phyloP scores from a whole-genome alignment of 2,888 invertebrate genomes.

The Marronus borbonicus region DNA sequence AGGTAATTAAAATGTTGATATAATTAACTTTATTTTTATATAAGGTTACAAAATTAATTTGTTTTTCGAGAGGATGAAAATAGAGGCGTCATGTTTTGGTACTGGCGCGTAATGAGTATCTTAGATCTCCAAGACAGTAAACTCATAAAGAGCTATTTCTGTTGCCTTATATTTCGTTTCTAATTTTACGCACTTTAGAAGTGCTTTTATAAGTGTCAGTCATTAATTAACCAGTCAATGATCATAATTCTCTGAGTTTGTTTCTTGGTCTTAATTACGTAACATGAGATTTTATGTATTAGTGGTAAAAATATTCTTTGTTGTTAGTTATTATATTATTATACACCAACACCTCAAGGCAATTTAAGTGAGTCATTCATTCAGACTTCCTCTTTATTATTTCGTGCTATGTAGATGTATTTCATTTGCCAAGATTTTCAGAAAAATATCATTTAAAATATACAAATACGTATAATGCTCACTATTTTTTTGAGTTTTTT shows the following conservation, averaged over 20 bases:
- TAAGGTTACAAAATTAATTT: no score
- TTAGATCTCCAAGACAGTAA: not conserved
- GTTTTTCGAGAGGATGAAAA: slow-evolving; percentile 5
- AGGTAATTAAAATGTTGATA: not conserved
- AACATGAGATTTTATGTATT: no score
- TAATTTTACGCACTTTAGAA: slow-evolving; percentile 5
- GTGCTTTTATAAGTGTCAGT: not conserved
- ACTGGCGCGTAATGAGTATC: not conserved
- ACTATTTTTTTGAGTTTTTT: no score
- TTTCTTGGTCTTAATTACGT: not conserved
- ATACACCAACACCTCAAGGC: no score
- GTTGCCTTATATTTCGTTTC: not conserved
- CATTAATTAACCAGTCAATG: not conserved
- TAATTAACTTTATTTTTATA: not conserved
- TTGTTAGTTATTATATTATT: no score
- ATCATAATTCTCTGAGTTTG: not conserved
- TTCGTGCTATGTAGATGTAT: no score
- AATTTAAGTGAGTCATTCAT: no score
- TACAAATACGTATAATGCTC: no score
- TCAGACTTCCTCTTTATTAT: no score
- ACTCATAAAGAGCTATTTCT: slow-evolving; percentile 1
- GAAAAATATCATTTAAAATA: no score
- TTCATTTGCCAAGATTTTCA: no score
- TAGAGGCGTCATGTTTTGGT: not conserved
- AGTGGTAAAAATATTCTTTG: no score